Evolutionary conservation across 1,140 invertebrate genomes (phyloP).

Genomic region (Leptinotarsa lineolata): DNA sequence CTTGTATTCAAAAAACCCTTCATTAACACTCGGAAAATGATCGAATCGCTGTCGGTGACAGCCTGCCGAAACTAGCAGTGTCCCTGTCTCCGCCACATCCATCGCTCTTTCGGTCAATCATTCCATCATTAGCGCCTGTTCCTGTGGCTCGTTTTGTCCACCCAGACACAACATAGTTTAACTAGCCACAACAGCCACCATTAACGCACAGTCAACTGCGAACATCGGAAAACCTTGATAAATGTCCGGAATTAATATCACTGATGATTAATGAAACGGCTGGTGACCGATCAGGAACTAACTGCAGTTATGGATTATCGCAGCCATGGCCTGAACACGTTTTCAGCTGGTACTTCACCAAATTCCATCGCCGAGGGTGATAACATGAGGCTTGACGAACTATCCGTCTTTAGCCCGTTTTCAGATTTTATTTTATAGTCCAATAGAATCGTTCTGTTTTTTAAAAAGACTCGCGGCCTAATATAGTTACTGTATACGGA

Average conservation of each 20-base stretch:
- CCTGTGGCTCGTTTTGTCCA: conserved; percentile 11
- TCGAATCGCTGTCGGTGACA: conserved; percentile 49
- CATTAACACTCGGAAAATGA: conserved; percentile 54
- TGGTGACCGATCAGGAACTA: conserved; percentile 44
- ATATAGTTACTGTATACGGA: too few species aligned
- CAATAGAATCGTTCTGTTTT: too few species aligned
- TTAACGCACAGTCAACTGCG: conserved; percentile 3
- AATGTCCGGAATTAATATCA: conserved; percentile 52
- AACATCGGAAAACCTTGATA: conserved; percentile 49
- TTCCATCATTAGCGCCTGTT: conserved; percentile 43
- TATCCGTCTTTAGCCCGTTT: not conserved
- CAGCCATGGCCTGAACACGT: conserved; percentile 18
- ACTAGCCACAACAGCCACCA: conserved; percentile 18
- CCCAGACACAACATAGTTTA: conserved; percentile 27
- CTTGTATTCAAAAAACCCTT: conserved; percentile 51
- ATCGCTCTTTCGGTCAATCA: conserved; percentile 44
- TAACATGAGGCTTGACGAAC: not conserved
- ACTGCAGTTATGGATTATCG: conserved; percentile 47
- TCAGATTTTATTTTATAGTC: not conserved
- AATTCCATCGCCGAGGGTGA: not conserved
- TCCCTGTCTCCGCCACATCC: conserved; percentile 3
- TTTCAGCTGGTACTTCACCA: conserved; percentile 22
- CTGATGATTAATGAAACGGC: conserved; percentile 51
- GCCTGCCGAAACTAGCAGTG: conserved; percentile 28
- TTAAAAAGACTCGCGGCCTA: too few species aligned